Evolutionary conservation across 2,888 invertebrate species (phyloP).

Genomic region (Arctia plantaginis): DNA sequence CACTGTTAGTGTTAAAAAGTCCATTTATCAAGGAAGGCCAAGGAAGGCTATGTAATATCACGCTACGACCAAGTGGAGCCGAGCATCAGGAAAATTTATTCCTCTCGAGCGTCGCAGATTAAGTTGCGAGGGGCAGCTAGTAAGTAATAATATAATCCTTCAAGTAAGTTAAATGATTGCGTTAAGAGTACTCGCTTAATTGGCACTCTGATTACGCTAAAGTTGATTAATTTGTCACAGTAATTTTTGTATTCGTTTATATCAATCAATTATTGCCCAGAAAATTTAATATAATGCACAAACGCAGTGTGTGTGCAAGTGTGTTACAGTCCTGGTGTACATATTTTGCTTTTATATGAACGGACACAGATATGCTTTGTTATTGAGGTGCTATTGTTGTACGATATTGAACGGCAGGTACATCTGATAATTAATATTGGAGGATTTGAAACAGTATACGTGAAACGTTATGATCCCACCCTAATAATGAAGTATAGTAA

Average conservation of each 20-base stretch:
- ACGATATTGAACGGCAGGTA: background rate
- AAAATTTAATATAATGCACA: background rate
- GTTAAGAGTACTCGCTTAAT: background rate
- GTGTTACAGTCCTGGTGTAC: conserved; percentile 13
- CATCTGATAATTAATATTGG: conserved; percentile 14
- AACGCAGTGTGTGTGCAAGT: background rate
- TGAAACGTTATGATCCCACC: background rate
- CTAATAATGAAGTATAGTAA: background rate
- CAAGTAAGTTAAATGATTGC: background rate
- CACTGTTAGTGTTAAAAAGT: no score
- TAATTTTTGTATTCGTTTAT: background rate
- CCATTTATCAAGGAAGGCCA: no score
- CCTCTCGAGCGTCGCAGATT: no score
- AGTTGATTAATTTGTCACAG: background rate
- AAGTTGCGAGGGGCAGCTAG: background rate
- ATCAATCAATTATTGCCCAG: background rate
- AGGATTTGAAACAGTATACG: background rate
- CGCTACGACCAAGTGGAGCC: no score
- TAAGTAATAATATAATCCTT: background rate
- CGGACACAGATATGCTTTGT: conserved; percentile 25
- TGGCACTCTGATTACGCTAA: background rate
- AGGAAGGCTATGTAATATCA: no score
- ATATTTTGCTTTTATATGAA: background rate
- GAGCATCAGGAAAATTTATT: no score
- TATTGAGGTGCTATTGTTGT: conserved; percentile 12